Base-by-base conservation (phyloP, 2,113 vertebrate species). In the Psittacula cyanocephala region DNA sequence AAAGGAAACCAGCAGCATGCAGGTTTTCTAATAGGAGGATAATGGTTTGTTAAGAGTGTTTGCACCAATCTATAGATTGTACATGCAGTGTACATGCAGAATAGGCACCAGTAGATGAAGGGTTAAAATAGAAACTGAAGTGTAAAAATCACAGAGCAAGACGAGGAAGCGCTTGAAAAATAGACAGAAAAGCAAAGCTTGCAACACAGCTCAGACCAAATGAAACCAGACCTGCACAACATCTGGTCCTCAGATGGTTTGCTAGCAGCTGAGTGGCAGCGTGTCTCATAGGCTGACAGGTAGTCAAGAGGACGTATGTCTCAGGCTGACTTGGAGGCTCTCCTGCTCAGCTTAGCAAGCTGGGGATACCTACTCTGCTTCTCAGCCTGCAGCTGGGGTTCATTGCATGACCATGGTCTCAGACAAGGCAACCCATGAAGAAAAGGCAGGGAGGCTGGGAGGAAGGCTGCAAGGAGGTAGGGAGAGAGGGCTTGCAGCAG, bases 231-330 rank as follows among this genome's bases (percentile, higher is more conserved):
- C 46, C 46, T 1, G 6, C 33, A 41, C 50, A 89, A 81, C 91
- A 93, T 89, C 93, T 97, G 96, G 62, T 84, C 17, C 60, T 81
- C 91, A 79, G 81, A 81, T 81, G 92, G 72, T 93, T 57, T 44
- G 77, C 77, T 87, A 76, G 94, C 91, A 87, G 91, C 74, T 89
- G 94, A 96, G 83, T 79, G 93, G 74, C 95, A 93, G 86, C 81
- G 1, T 0, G 29, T 78, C 77, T 84, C 57, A 9, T 35, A 28
- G 50, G 37, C 59, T 75, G 94, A 81, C 86, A 67, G 85, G 76
- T 53, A 80, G 39, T 7, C 59, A 23, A 29, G 11, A 37, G 79
- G 71, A 95, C 43, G 28, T 17, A 22, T 2, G 2, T 53, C n/a
- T 55, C 28, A 6, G 55, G 20, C 31, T 52, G 65, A 6, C 31